Evolutionary conservation across 2,888 invertebrate species (phyloP).

Genomic region (Zaprionus obscuricornis): DNA sequence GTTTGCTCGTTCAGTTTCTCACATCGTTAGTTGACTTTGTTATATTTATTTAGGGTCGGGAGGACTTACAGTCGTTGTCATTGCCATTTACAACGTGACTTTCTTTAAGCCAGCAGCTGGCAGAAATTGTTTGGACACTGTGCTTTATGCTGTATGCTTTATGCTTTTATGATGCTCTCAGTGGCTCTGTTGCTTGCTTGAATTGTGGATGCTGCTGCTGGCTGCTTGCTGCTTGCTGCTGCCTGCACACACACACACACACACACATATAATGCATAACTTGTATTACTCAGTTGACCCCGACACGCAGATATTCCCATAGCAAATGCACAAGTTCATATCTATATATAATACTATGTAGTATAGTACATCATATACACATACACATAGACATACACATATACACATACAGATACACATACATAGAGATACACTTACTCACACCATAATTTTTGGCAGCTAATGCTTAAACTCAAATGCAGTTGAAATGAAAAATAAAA

Average conservation of each 20-base stretch:
- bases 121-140: conserved; percentile 16
- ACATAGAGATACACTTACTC: neutral
- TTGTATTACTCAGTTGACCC: conserved; percentile 67
- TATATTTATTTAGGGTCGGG: conserved; percentile 29
- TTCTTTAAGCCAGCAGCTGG: conserved; percentile 28
- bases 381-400: too few relatives aligned
- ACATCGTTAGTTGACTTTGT: too few relatives aligned
- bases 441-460: conserved; percentile 28
- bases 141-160: too few relatives aligned
- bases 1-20: too few relatives aligned
- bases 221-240: conserved; percentile 19
- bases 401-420: too few relatives aligned
- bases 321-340: conserved; percentile 1
- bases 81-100: conserved; percentile 43
- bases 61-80: neutral
- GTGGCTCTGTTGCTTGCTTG: neutral
- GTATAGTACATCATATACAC: too few relatives aligned
- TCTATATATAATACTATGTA: neutral
- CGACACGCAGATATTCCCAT: conserved; percentile 21
- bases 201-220: neutral
- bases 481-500: conserved; percentile 50
- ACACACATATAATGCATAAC: too few relatives aligned
- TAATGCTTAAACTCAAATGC: conserved; percentile 47
- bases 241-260: conserved; percentile 6
- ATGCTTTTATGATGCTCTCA: too few relatives aligned